Evolutionary conservation across 2,797 vertebrate genomes (phyloP).

Genomic region (Melanotaenia boesemani): DNA sequence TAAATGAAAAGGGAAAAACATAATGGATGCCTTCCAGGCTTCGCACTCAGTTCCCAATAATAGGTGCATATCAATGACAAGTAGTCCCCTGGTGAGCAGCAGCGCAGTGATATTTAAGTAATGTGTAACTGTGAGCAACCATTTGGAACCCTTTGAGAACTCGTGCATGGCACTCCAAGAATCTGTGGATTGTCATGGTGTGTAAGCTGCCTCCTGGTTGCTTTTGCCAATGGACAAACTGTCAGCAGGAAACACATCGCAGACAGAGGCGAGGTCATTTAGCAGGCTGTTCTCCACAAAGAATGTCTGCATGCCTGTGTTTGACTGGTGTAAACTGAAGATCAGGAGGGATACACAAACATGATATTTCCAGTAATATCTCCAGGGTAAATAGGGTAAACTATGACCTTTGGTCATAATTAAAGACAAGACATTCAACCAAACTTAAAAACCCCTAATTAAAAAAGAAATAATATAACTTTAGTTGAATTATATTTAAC

Average conservation of each 20-base stretch:
- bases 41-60: slow-evolving; percentile 12
- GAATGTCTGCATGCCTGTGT: slow-evolving; percentile 43
- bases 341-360: slow-evolving; percentile 33
- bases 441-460: neutral
- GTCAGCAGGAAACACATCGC: slow-evolving; percentile 67
- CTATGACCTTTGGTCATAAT: slow-evolving; percentile 9
- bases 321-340: slow-evolving; percentile 47
- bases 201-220: slow-evolving; percentile 57
- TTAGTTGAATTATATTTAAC: neutral
- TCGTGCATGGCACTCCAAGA: slow-evolving; percentile 65
- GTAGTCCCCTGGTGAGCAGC: slow-evolving; percentile 42
- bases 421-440: neutral
- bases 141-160: slow-evolving; percentile 47
- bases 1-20: neutral
- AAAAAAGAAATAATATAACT: neutral
- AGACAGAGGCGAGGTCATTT: slow-evolving; percentile 49
- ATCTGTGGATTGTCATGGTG: slow-evolving; percentile 70
- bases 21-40: neutral
- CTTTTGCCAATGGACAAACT: slow-evolving; percentile 62
- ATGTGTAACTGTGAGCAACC: slow-evolving; percentile 66
- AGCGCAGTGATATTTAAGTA: slow-evolving; percentile 37
- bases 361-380: slow-evolving; percentile 29
- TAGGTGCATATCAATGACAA: slow-evolving; percentile 33
- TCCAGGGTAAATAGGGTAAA: slow-evolving; percentile 29
- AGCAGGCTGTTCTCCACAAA: slow-evolving; percentile 51